Conservation (phyloP, 2,797 vertebrate genomes). For the Brachymystax lenok region DNA sequence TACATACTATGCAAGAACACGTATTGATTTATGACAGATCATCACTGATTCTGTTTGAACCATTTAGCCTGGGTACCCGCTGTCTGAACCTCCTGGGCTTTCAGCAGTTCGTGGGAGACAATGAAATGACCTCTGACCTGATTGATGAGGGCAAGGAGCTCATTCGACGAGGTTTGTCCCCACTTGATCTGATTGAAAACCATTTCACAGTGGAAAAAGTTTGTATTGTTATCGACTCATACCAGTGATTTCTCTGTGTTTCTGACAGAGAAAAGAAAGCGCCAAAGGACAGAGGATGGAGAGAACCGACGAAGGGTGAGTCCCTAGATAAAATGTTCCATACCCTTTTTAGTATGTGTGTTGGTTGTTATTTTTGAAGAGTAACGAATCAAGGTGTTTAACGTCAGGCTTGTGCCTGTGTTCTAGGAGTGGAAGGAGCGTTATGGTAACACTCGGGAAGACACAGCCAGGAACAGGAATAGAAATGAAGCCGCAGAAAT, state of each 20-base stretch:
- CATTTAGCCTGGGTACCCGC: constrained; percentile 88
- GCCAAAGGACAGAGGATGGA: constrained; percentile 91
- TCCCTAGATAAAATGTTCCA: neutral
- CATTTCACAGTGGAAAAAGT: neutral
- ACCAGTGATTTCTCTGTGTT: neutral
- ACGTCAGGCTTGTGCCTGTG: neutral
- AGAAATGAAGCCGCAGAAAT: constrained; percentile 77
- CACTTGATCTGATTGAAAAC: neutral
- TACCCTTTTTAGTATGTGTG: neutral
- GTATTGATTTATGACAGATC: neutral
- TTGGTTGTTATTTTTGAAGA: neutral
- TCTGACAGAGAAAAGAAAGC: constrained; percentile 90
- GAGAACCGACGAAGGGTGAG: constrained; percentile 92
- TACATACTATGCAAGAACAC: neutral
- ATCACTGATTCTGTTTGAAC: neutral
- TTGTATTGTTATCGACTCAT: neutral
- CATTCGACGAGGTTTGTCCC: constrained; percentile 84
- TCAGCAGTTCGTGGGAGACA: constrained; percentile 97
- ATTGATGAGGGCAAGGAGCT: constrained; percentile 97
- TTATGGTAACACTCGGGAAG: constrained; percentile 86
- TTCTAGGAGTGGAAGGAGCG: constrained; percentile 94
- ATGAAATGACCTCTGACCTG: constrained; percentile 95
- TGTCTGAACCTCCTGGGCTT: constrained; percentile 97
- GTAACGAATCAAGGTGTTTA: no score
- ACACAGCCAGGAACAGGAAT: constrained; percentile 83